phyloP scores from a whole-genome alignment of 2,113 vertebrate genomes.

The Platysteira castanea region DNA sequence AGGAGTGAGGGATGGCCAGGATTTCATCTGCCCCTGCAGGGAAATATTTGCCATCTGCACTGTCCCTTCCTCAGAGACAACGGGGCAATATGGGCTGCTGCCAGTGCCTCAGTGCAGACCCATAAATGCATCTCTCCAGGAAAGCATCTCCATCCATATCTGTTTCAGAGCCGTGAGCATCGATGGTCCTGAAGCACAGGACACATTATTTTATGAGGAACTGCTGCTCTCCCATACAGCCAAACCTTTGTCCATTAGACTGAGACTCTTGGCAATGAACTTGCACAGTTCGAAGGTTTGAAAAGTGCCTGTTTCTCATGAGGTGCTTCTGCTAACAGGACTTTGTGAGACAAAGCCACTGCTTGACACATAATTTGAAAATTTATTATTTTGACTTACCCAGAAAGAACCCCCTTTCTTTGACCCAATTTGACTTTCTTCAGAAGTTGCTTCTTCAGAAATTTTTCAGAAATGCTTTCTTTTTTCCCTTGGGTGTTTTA shows the following conservation, averaged over 20 bases:
- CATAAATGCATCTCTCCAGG: background rate
- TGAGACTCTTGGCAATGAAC: fast-evolving
- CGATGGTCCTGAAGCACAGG: background rate
- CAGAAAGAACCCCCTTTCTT: background rate
- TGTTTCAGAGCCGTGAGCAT: background rate
- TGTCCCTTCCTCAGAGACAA: background rate
- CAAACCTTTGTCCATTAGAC: background rate
- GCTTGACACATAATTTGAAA: background rate
- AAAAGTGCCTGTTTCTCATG: background rate
- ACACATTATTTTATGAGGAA: background rate
- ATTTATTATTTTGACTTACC: background rate
- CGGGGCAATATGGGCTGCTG: background rate
- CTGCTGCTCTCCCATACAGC: background rate
- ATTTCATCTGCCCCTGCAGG: background rate
- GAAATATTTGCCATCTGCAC: background rate
- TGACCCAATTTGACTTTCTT: background rate
- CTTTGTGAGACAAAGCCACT: background rate
- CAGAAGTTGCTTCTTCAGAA: background rate
- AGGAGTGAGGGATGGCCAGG: background rate
- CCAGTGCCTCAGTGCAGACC: background rate
- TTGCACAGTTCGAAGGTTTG: background rate
- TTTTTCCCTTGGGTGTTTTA: background rate
- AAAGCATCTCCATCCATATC: background rate
- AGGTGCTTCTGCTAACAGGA: background rate
- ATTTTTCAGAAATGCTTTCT: background rate